A percentile compares a stretch with the other conserved stretches of the same genome.
Evolutionary conservation across 2,888 invertebrate genomes (phyloP).

Genomic region (Notodonta ziczac): DNA sequence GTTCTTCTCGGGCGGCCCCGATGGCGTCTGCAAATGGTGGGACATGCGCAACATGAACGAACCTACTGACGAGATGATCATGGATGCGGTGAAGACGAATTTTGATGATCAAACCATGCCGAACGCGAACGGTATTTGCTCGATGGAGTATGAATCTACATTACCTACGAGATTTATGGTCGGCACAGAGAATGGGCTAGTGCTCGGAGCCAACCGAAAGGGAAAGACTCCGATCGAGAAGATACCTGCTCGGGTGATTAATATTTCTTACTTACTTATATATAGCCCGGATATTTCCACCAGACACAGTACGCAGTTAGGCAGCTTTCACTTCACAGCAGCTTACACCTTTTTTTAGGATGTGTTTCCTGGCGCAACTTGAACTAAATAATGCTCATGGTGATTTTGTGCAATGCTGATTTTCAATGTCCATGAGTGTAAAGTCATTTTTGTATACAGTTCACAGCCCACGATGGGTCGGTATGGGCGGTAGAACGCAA

Average conservation of each 20-base stretch:
- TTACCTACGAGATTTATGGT: conserved; percentile 90
- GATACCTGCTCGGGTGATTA: conserved; percentile 81
- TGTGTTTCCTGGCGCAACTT: too few relatives aligned
- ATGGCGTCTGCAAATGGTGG: conserved; percentile 95
- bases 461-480: conserved; percentile 91
- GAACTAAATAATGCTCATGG: too few relatives aligned
- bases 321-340: too few relatives aligned
- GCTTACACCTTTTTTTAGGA: too few relatives aligned
- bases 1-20: conserved; percentile 95
- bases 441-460: conserved; percentile 51
- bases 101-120: conserved; percentile 80
- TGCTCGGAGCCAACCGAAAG: conserved; percentile 89
- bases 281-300: background rate
- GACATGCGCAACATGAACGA: conserved; percentile 87
- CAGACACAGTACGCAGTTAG: too few relatives aligned
- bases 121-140: conserved; percentile 84
- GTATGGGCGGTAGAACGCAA: conserved; percentile 94
- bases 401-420: too few relatives aligned
- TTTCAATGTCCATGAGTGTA: too few relatives aligned
- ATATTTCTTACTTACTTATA: background rate
- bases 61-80: conserved; percentile 86
- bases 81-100: conserved; percentile 85
- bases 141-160: conserved; percentile 89
- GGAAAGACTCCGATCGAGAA: conserved; percentile 88
- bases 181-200: conserved; percentile 87